Evolutionary conservation across 2,888 invertebrate genomes (phyloP), one percentile per base, ranked within the genome.

Genomic region (Aphrophora alni): DNA sequence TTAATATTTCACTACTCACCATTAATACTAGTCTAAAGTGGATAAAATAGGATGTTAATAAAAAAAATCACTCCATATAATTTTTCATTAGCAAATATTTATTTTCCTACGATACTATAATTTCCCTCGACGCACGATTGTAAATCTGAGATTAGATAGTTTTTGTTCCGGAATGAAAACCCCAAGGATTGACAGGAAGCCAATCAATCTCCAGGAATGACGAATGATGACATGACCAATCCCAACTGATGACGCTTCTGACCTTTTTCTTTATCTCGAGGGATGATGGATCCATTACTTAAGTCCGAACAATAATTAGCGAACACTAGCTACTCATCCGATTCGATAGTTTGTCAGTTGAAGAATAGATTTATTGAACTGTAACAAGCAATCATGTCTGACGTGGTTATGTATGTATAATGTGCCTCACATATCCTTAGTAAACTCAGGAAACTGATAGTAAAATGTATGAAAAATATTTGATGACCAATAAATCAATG

Each of bases 271-370:
- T 21, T 21, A 59, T 59, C 80, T 26, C 80, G 59, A 70, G 80
- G 38, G 70, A 71, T 80, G 76, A 80, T 71, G 72, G 76, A 80
- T 80, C 80, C 76, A 80, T 80, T 76, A 80, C 80, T 80, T 80
- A 80, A 80, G 80, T 75, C 80, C 70, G 75, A 73, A 71, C 78
- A 71, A 78, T 72, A 78, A 78, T 78, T 78, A 78, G 59, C n/a
- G 2, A n/a, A 59, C 59, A 59, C 59, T 59, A 59, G 21, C 21
- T 21, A 59, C 10, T 12, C 12, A 12, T 21, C 59, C 21, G 10
- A 21, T 2, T n/a, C n/a, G 59, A 14, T 44, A 4, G 17, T 10
- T 44, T 44, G 17, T 14, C 44, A 44, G 44, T 44, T 44, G 2
- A 33, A 33, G 5, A 33, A 33, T 33, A 3, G 5, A 33, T 33